A percentile compares a stretch with the other conserved stretches of the same genome.
Evolutionary conservation across 1,140 invertebrate species (phyloP).

Genomic region (Scaptomyza hsui): DNA sequence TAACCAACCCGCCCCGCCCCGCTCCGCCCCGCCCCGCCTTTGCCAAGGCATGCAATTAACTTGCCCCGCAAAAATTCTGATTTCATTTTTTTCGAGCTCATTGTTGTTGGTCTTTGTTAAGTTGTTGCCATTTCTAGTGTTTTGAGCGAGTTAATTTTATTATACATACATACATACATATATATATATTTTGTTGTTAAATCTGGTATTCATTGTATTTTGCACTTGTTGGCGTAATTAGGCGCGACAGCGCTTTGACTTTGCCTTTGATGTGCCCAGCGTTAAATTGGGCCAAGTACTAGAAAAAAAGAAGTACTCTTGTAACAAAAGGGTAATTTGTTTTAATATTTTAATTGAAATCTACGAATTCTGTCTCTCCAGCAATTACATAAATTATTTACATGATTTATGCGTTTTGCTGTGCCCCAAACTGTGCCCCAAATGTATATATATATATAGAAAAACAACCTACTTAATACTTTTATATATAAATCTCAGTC

Average conservation of each 20-base stretch:
- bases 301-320: neutral
- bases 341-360: conserved; percentile 38
- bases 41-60: conserved; percentile 43
- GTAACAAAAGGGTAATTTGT: neutral
- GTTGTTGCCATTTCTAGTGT: conserved; percentile 51
- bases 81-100: conserved; percentile 30
- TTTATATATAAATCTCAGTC: no score
- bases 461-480: no score
- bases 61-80: conserved; percentile 41
- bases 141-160: conserved; percentile 50
- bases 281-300: conserved; percentile 43
- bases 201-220: conserved; percentile 24
- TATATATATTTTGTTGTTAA: conserved; percentile 13
- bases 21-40: neutral
- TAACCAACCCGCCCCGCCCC: neutral
- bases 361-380: no score
- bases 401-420: no score
- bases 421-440: no score
- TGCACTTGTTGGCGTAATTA: conserved; percentile 46
- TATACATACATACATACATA: conserved; percentile 2
- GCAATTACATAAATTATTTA: no score
- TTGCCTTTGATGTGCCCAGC: conserved; percentile 37
- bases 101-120: conserved; percentile 38
- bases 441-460: no score
- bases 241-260: conserved; percentile 18